A percentile compares a stretch with the other conserved stretches of the same genome.
Conservation (phyloP, 2,888 invertebrate species). For the Drosophila parthenogenetica region DNA sequence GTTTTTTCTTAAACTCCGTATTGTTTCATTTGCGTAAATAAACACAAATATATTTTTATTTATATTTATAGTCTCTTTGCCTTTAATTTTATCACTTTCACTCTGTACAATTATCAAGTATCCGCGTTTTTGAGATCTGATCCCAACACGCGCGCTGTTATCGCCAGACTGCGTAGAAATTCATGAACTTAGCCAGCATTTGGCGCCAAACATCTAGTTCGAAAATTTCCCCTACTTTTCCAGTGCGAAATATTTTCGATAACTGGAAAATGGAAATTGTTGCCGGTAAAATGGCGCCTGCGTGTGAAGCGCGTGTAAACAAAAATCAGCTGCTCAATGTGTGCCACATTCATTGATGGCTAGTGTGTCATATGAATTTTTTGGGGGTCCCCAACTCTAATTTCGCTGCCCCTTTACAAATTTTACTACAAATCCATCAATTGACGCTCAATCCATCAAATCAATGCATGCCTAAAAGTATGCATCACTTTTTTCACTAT, state of each 20-base stretch:
- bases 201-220: conserved; percentile 66
- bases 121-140: conserved; percentile 27
- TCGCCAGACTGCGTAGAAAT: conserved; percentile 47
- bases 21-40: neutral
- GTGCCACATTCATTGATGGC: conserved; percentile 31
- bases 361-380: neutral
- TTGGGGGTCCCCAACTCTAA: no score
- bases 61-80: neutral
- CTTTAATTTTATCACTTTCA: conserved; percentile 15
- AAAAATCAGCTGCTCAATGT: conserved; percentile 59
- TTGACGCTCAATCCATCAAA: conserved; percentile 8
- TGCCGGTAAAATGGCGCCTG: conserved; percentile 68
- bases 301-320: conserved; percentile 56
- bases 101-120: neutral
- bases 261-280: conserved; percentile 47
- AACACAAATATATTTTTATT: no score
- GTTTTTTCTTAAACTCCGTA: conserved; percentile 2
- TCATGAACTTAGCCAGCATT: conserved; percentile 32
- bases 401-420: neutral
- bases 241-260: conserved; percentile 50
- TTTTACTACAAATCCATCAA: conserved; percentile 10
- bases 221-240: conserved; percentile 65
- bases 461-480: conserved; percentile 21
- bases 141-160: conserved; percentile 59
- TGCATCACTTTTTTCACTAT: conserved; percentile 19